A percentile compares a stretch with the other conserved stretches of the same genome.
Conservation (phyloP, 2,113 vertebrate species). For the Perccottus glenii region DNA sequence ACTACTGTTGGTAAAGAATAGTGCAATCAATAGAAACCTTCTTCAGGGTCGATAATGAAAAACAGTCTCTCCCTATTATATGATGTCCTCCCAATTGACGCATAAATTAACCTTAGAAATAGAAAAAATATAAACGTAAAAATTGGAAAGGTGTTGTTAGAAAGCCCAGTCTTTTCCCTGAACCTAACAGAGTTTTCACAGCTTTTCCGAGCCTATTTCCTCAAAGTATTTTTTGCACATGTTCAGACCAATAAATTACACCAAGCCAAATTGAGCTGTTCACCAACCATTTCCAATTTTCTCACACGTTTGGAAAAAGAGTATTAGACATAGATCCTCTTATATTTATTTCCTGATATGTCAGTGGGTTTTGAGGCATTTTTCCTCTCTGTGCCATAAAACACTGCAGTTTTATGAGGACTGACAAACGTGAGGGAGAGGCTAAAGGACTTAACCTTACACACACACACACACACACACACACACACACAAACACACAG, state of each 20-base stretch:
- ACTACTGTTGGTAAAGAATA: slow-evolving; percentile 35
- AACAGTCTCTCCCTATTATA: not conserved
- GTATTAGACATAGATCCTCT: slow-evolving; percentile 64
- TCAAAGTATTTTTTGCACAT: slow-evolving; percentile 50
- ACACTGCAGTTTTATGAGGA: slow-evolving; percentile 54
- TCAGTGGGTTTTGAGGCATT: slow-evolving; percentile 41
- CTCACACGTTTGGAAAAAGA: slow-evolving; percentile 47
- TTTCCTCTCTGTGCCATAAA: slow-evolving; percentile 50
- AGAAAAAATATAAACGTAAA: not conserved
- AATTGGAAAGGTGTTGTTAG: too few species aligned
- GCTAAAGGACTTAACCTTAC: slow-evolving; percentile 56
- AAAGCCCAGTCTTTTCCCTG: not conserved
- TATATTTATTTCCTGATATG: slow-evolving; percentile 58
- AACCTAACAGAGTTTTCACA: slow-evolving; percentile 37
- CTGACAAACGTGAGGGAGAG: slow-evolving; percentile 18
- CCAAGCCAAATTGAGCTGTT: slow-evolving; percentile 72
- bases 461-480: not conserved
- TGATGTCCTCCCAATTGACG: slow-evolving; percentile 30
- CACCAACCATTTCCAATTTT: slow-evolving; percentile 62
- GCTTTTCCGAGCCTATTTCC: slow-evolving; percentile 49
- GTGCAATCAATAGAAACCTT: slow-evolving; percentile 37
- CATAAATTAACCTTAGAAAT: slow-evolving; percentile 30
- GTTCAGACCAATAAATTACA: slow-evolving; percentile 68
- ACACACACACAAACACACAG: not conserved
- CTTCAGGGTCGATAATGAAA: slow-evolving; percentile 35